Conservation (phyloP, 2,113 vertebrate species). For the Prionailurus viverrinus region DNA sequence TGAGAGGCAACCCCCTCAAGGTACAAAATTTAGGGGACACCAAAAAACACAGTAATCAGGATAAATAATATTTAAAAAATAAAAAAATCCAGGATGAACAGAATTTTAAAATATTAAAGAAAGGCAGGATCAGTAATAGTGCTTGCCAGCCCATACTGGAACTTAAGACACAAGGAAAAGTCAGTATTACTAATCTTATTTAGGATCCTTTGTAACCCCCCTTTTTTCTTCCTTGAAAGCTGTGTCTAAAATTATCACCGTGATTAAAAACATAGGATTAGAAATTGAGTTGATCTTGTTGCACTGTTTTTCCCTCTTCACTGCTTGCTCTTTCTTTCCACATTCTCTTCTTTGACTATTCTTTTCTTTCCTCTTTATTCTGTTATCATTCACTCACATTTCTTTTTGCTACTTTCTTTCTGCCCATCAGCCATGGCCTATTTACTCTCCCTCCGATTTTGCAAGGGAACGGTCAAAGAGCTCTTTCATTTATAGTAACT, state of each 20-base stretch:
- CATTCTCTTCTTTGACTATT: not conserved
- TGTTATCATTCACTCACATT: not conserved
- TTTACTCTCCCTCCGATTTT: not conserved
- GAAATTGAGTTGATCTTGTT: not conserved
- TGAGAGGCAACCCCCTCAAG: not conserved
- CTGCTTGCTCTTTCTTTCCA: not conserved
- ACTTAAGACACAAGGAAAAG: not conserved
- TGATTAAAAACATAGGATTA: not conserved
- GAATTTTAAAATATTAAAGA: not conserved
- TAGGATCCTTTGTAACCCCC: not conserved
- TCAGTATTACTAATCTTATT: not conserved
- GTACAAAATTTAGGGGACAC: not conserved
- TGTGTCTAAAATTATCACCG: not conserved
- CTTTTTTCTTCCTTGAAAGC: not conserved
- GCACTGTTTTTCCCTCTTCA: not conserved
- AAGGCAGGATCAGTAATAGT: not conserved
- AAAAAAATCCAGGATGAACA: not conserved
- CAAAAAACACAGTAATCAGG: not conserved
- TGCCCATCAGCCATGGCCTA: not conserved
- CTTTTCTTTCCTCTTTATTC: not conserved
- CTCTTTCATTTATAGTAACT: constrained; percentile 42
- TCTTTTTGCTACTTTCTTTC: not conserved
- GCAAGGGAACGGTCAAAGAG: constrained; percentile 12
- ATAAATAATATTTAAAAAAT: not conserved
- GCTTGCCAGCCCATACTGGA: not conserved